phyloP scores from a whole-genome alignment of 2,797 vertebrate species.

The Pampus argenteus region DNA sequence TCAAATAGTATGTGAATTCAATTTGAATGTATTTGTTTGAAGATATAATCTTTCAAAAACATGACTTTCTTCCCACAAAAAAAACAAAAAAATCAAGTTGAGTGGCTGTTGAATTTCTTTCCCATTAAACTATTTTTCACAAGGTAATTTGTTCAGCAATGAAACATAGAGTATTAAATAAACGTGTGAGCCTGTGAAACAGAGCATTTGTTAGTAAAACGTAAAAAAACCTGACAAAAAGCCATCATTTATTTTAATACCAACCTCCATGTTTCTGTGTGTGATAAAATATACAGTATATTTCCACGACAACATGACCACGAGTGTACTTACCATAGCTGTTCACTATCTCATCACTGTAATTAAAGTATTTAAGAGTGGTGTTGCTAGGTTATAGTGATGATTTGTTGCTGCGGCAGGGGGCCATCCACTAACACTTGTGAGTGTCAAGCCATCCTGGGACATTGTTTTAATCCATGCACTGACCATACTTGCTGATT shows the following conservation, averaged over 20 bases:
- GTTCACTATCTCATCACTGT: constrained; percentile 24
- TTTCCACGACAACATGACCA: constrained; percentile 7
- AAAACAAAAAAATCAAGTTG: not conserved
- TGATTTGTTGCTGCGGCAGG: constrained; percentile 30
- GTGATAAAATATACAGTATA: not conserved
- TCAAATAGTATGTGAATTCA: not conserved
- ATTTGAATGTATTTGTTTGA: not conserved
- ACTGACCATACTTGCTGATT: constrained; percentile 5
- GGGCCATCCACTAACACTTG: constrained; percentile 24
- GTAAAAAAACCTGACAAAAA: not conserved
- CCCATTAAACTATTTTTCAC: not conserved
- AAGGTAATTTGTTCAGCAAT: not conserved
- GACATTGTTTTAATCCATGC: constrained; percentile 11
- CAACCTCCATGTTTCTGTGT: not conserved
- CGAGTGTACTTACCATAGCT: constrained; percentile 20
- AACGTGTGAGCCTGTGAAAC: not conserved
- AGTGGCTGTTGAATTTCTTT: not conserved
- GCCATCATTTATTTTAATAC: not conserved
- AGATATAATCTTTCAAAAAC: constrained; percentile 1
- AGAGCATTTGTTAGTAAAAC: not conserved
- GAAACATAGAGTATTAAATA: not conserved
- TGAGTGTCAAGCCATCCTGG: constrained; percentile 32
- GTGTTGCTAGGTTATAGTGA: constrained; percentile 48
- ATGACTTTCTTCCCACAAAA: not conserved
- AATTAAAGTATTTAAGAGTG: constrained; percentile 56